Base-by-base conservation (phyloP, 1,140 invertebrate genomes). In the Periplaneta americana region DNA sequence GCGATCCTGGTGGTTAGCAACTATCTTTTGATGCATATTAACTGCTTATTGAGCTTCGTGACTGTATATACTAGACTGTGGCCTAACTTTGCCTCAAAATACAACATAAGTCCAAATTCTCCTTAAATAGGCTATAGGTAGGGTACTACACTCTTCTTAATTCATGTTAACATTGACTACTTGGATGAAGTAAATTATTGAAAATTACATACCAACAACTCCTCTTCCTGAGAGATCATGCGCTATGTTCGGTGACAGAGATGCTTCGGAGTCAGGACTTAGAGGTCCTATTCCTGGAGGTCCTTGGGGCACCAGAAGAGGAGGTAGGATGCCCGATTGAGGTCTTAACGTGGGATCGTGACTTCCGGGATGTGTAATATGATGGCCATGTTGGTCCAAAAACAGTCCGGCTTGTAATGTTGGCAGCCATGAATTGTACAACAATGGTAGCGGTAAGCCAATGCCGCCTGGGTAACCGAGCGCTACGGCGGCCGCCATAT, bases 371-470 rank as follows among this genome's bases (percentile, higher is more conserved):
- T 77, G 75, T 33, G 35, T 22, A 22, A 34, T 34, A 9, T 77
- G 75, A 22, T 77, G 75, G n/a, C 35, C 22, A 10, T 77, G 75
- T 28, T 77, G 75, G 22, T 77, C 75, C 31, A 77, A 31, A 13
- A 77, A 77, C 35, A 77, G 9, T 66, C 48, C 48, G 22, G 78
- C 78, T 34, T 37, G 78, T 33, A 66, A 36, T 2, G 78, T 33
- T 22, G 48, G 78, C 78, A 79, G 36, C 78, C 78, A 79, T 22
- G 78, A 79, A 28, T 66, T 66, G 78, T 79, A 79, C 35, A 66
- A 34, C 35, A 79, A 28, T 34, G 48, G 78, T 33, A 66, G 9
- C 78, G 48, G 78, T 22, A 77, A 28, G 10, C 75, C 75, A 28
- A 34, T 34, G 75, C 35, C 33, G 8, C 75, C 75, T 22, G 35